Conservation (phyloP, 2,888 invertebrate genomes). For the Ophion ellenae region DNA sequence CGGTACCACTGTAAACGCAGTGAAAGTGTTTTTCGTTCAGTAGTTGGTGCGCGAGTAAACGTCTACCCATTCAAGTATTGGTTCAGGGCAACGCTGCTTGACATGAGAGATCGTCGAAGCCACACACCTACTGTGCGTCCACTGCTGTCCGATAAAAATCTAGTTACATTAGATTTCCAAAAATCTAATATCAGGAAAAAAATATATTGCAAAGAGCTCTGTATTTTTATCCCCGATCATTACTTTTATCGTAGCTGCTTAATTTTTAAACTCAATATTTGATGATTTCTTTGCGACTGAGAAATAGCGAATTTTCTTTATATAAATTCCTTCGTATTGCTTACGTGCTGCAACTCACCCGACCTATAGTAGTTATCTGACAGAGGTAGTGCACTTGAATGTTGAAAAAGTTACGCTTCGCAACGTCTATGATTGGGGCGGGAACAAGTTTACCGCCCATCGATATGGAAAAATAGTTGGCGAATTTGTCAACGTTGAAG, state of each 20-base stretch:
- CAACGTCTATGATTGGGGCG: slow-evolving; percentile 86
- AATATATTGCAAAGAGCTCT: not conserved
- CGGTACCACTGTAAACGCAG: too few species aligned
- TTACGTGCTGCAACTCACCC: slow-evolving; percentile 73
- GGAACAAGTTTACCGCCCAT: slow-evolving; percentile 79
- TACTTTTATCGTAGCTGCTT: too few species aligned
- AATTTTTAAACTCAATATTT: not conserved
- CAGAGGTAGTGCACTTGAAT: slow-evolving; percentile 88
- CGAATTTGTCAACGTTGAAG: slow-evolving; percentile 90
- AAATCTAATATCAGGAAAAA: slow-evolving; percentile 13
- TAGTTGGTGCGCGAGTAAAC: too few species aligned
- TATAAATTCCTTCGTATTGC: slow-evolving; percentile 17
- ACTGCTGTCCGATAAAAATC: too few species aligned
- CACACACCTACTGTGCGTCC: too few species aligned
- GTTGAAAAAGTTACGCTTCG: slow-evolving; percentile 85
- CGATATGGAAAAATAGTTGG: slow-evolving; percentile 87
- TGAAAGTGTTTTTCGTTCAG: too few species aligned
- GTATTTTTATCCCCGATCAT: too few species aligned
- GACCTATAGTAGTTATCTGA: slow-evolving; percentile 75
- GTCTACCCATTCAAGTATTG: too few species aligned
- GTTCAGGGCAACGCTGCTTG: too few species aligned
- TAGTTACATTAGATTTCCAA: too few species aligned
- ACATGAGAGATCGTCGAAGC: too few species aligned
- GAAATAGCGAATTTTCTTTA: not conserved
- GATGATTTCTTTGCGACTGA: not conserved